Evolutionary conservation across 1,140 invertebrate genomes (phyloP).

Genomic region (Ceratoteleas bidentatus): DNA sequence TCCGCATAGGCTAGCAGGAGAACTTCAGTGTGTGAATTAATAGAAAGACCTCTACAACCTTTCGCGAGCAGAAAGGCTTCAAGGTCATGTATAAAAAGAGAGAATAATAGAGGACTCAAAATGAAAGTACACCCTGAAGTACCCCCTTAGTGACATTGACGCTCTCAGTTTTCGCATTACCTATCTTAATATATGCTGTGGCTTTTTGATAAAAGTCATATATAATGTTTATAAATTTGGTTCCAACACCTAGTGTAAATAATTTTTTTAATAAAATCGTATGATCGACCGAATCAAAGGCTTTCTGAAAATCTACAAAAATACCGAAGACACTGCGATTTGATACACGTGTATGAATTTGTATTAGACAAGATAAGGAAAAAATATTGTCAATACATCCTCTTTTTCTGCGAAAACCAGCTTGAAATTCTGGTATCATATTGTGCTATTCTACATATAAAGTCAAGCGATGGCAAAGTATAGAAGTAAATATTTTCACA

Average conservation of each 20-base stretch:
- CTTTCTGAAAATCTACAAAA: slow-evolving; percentile 11
- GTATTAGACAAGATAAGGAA: background rate
- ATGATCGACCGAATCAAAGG: slow-evolving; percentile 9
- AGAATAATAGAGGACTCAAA: slow-evolving; percentile 4
- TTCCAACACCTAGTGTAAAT: background rate
- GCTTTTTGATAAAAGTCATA: slow-evolving; percentile 1
- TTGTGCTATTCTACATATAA: too few species aligned
- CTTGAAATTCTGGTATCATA: too few species aligned
- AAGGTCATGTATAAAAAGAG: background rate
- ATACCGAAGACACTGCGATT: background rate
- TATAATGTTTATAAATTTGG: slow-evolving; percentile 9
- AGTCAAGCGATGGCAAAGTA: too few species aligned
- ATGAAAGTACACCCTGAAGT: slow-evolving; percentile 13
- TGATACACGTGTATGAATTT: background rate
- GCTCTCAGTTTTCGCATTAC: background rate
- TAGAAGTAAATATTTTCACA: too few species aligned
- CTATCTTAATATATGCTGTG: background rate
- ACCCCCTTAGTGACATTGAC: background rate
- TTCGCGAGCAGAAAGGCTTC: background rate
- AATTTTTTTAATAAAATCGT: slow-evolving; percentile 1
- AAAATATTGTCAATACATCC: too few species aligned
- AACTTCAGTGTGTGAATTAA: background rate
- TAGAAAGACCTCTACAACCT: slow-evolving; percentile 13
- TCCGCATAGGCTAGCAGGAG: slow-evolving; percentile 7
- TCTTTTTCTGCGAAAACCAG: too few species aligned